A percentile compares a stretch with the other conserved stretches of the same genome.
phyloP scores from a whole-genome alignment of 2,888 invertebrate species.

The Ichneumoninae sp. region DNA sequence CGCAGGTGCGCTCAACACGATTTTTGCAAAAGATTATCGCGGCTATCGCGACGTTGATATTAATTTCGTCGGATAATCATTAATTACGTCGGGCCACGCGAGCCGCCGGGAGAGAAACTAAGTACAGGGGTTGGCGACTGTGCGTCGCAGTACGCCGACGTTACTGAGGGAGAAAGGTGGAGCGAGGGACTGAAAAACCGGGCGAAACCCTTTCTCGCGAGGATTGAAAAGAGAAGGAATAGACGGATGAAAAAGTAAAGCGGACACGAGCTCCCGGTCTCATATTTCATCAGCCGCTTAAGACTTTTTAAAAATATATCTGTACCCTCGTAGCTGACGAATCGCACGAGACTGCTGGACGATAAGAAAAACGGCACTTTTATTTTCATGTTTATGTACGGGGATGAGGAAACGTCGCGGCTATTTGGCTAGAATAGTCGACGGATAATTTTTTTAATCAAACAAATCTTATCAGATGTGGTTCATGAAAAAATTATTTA shows the following conservation, averaged over 20 bases:
- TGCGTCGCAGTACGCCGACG: slow-evolving; percentile 33
- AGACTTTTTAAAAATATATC: slow-evolving; percentile 56
- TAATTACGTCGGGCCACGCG: slow-evolving; percentile 58
- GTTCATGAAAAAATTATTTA: too few relatives aligned
- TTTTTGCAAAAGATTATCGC: slow-evolving; percentile 52
- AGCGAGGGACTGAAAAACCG: slow-evolving; percentile 28
- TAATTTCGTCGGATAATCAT: slow-evolving; percentile 70
- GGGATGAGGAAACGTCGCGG: neutral
- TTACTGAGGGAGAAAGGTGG: slow-evolving; percentile 22
- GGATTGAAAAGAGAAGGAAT: slow-evolving; percentile 45
- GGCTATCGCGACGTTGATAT: slow-evolving; percentile 65
- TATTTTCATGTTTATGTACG: neutral
- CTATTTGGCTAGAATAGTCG: neutral
- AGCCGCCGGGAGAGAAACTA: slow-evolving; percentile 23
- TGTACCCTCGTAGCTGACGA: slow-evolving; percentile 36
- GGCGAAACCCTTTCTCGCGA: slow-evolving; percentile 24
- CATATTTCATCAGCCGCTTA: slow-evolving; percentile 73
- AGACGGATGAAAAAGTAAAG: slow-evolving; percentile 62
- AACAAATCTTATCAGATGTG: too few relatives aligned
- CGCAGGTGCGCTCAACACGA: slow-evolving; percentile 42
- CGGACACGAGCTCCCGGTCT: slow-evolving; percentile 59
- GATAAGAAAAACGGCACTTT: slow-evolving; percentile 2
- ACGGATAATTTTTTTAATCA: neutral
- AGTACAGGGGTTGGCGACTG: slow-evolving; percentile 33
- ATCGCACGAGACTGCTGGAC: slow-evolving; percentile 28